These are phyloP conservation scores for Euschistus heros DNA, from an alignment of 1,140 invertebrate species.

Conservation along the genomic window DNA sequence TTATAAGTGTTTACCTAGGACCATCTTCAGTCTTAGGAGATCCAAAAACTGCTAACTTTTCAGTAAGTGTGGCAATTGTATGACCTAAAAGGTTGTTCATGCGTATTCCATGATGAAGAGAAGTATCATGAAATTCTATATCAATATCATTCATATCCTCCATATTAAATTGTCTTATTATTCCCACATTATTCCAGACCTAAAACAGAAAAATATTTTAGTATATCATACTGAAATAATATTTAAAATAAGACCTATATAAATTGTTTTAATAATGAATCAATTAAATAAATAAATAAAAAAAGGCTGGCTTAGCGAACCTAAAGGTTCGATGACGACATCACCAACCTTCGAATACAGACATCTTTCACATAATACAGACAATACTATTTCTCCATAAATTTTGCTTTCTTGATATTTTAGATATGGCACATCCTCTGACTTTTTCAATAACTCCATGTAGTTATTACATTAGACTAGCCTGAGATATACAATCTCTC, in stretches of 20 bases:
- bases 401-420: too few relatives aligned
- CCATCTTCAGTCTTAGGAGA: slow-evolving; percentile 46
- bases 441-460: too few relatives aligned
- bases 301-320: too few relatives aligned
- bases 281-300: not conserved
- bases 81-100: slow-evolving; percentile 70
- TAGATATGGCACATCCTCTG: too few relatives aligned
- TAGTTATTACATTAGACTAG: too few relatives aligned
- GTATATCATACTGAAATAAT: too few relatives aligned
- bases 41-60: slow-evolving; percentile 67
- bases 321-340: too few relatives aligned
- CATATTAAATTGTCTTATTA: slow-evolving; percentile 59
- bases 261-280: not conserved
- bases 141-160: slow-evolving; percentile 74
- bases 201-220: slow-evolving; percentile 29
- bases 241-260: too few relatives aligned
- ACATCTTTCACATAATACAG: too few relatives aligned
- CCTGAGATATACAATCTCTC: too few relatives aligned
- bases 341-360: slow-evolving; percentile 1
- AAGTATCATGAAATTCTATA: slow-evolving; percentile 87
- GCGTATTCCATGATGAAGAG: slow-evolving; percentile 81
- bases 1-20: slow-evolving; percentile 37
- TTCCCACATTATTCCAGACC: slow-evolving; percentile 80
- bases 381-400: too few relatives aligned
- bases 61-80: slow-evolving; percentile 73